phyloP scores from a whole-genome alignment of 2,797 vertebrate species.

The Sarcoramphus papa region DNA sequence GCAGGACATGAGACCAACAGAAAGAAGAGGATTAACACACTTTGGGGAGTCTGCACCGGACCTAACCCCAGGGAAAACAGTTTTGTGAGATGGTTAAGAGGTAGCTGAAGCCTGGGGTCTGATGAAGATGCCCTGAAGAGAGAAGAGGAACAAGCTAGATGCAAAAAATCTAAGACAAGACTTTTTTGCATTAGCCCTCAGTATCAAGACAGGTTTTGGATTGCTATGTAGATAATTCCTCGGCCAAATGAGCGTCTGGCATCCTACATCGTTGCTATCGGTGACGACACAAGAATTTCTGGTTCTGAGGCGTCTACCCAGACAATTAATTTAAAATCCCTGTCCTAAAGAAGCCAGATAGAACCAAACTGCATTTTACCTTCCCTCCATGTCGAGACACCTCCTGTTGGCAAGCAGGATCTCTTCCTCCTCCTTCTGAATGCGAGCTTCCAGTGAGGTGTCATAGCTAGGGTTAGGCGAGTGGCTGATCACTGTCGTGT shows the following conservation, averaged over 20 bases:
- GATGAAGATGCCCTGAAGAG: neutral
- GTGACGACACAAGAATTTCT: conserved; percentile 13
- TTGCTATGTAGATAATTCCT: neutral
- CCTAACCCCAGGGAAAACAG: neutral
- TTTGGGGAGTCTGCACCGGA: neutral
- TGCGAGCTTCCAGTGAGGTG: conserved; percentile 91
- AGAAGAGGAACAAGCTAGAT: neutral
- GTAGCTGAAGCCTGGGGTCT: neutral
- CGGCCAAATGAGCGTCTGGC: neutral
- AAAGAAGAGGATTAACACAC: neutral
- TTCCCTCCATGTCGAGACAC: conserved; percentile 98
- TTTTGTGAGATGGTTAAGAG: neutral
- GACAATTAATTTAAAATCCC: neutral
- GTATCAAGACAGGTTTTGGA: conserved; percentile 9
- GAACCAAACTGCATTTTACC: conserved; percentile 69
- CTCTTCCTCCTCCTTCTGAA: conserved; percentile 98
- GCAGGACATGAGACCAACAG: neutral
- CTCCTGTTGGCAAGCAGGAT: conserved; percentile 97
- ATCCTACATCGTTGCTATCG: neutral
- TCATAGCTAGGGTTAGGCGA: conserved; percentile 93
- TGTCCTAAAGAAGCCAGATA: neutral
- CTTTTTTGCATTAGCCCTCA: neutral
- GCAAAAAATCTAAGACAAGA: neutral
- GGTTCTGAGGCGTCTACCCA: neutral
- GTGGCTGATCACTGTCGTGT: conserved; percentile 86